These are phyloP conservation scores for Pelodytes ibericus DNA, from an alignment of 2,797 vertebrate species.

Conservation along the genomic window DNA sequence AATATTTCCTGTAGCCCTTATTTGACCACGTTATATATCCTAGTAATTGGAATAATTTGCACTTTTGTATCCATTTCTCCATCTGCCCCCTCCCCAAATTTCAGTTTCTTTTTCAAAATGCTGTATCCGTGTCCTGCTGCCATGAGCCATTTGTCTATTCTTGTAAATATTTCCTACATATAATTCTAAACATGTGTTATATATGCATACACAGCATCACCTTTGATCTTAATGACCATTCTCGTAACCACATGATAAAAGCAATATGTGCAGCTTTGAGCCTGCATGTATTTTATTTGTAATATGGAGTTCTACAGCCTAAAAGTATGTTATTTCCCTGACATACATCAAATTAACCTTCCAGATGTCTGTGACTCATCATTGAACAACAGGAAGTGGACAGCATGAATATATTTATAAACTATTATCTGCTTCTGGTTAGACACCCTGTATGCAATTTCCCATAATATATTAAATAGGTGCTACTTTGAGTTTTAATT, in stretches of 20 bases:
- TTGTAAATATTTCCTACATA: neutral
- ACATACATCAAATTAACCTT: neutral
- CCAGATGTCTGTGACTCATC: conserved; percentile 1
- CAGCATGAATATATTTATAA: neutral
- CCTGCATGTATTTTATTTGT: neutral
- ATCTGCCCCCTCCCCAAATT: too few species aligned
- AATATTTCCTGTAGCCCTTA: too few species aligned
- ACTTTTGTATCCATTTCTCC: too few species aligned
- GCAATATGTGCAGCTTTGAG: neutral
- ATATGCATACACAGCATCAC: conserved; percentile 18
- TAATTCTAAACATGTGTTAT: conserved; percentile 19
- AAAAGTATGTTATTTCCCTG: neutral
- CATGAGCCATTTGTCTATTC: neutral
- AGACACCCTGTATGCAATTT: neutral
- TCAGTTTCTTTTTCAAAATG: conserved; percentile 81
- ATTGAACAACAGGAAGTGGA: neutral
- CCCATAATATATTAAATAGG: neutral
- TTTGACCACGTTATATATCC: too few species aligned
- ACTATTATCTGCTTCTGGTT: neutral
- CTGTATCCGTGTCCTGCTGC: conserved; percentile 71
- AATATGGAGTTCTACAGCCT: neutral
- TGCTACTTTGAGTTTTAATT: too few species aligned
- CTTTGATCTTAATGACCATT: neutral
- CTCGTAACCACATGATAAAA: conserved; percentile 24
- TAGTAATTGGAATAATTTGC: too few species aligned